Conservation (phyloP, 2,113 vertebrate species). For the Ctenomys sociabilis region DNA sequence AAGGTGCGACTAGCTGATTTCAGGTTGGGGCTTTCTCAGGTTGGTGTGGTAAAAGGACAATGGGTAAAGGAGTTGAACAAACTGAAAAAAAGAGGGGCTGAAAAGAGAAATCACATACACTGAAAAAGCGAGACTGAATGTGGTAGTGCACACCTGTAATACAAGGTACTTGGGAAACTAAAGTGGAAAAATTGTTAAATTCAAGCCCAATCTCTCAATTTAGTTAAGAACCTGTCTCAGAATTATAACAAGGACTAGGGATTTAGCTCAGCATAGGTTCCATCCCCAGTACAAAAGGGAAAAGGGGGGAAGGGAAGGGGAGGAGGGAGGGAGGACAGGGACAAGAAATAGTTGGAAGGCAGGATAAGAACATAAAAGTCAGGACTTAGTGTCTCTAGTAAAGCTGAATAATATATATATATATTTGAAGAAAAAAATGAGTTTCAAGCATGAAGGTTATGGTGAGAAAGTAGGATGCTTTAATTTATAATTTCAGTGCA, state of each 20-base stretch:
- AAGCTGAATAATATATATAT: not conserved
- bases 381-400: not conserved
- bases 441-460: not conserved
- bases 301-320: not conserved
- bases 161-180: not conserved
- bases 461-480: not conserved
- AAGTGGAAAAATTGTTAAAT: not conserved
- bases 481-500: conserved; percentile 34
- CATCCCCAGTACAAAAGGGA: not conserved
- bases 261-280: not conserved
- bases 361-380: not conserved
- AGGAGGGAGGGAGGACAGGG: not conserved
- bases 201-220: not conserved
- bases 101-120: conserved; percentile 22
- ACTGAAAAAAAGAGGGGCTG: not conserved
- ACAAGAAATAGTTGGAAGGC: not conserved
- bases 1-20: conserved; percentile 13
- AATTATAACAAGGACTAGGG: not conserved
- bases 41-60: not conserved
- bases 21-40: not conserved
- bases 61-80: not conserved
- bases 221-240: not conserved
- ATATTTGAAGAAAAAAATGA: not conserved
- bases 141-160: not conserved
- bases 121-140: not conserved